A percentile compares a stretch with the other conserved stretches of the same genome.
phyloP scores from a whole-genome alignment of 2,888 invertebrate genomes.

The Spialia ferax region DNA sequence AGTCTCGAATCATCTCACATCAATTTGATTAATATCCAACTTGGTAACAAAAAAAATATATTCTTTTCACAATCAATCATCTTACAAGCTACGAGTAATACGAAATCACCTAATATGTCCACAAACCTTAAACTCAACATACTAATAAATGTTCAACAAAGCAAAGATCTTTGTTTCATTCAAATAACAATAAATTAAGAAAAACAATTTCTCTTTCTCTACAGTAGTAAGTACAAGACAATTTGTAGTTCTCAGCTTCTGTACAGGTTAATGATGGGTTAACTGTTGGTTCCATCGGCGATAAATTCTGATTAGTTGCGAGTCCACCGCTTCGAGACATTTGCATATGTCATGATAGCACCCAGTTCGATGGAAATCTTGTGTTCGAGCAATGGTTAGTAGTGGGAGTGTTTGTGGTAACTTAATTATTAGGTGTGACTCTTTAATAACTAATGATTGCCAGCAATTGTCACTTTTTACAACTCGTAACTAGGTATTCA shows the following conservation, averaged over 20 bases:
- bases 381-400: slow-evolving; percentile 1
- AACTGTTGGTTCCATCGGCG: slow-evolving; percentile 23
- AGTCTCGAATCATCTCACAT: too few species aligned
- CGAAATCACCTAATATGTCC: too few species aligned
- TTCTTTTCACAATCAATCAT: too few species aligned
- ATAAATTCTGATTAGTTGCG: slow-evolving; percentile 40
- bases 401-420: slow-evolving; percentile 1
- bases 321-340: slow-evolving; percentile 22
- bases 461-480: neutral
- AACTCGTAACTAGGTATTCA: neutral
- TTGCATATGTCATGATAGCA: slow-evolving; percentile 28
- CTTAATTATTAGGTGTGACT: slow-evolving; percentile 13
- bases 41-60: too few species aligned
- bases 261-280: slow-evolving; percentile 38
- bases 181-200: slow-evolving; percentile 13
- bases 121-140: neutral
- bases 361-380: slow-evolving; percentile 19
- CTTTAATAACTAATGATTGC: neutral
- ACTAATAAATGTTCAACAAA: neutral
- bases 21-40: too few species aligned
- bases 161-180: slow-evolving; percentile 10
- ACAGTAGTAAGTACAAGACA: slow-evolving; percentile 14
- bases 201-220: slow-evolving; percentile 31
- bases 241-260: slow-evolving; percentile 38
- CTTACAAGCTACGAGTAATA: too few species aligned